A percentile compares a stretch with the other conserved stretches of the same genome.
These are phyloP conservation scores for Tetranychus truncatus DNA, from an alignment of 2,888 invertebrate species.

Conservation along the genomic window DNA sequence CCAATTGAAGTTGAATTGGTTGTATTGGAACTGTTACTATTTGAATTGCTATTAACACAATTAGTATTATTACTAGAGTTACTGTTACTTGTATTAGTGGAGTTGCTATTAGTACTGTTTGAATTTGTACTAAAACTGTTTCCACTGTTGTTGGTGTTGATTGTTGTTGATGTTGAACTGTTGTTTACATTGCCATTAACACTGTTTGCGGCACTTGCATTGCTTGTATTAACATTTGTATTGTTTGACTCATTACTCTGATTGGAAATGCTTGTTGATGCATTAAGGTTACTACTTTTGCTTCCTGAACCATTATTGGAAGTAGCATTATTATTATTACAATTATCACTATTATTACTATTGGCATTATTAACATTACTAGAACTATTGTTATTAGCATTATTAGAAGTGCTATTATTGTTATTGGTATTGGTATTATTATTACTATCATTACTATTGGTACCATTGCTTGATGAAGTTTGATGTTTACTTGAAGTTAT, in stretches of 20 bases:
- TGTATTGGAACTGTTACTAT: background rate
- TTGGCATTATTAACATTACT: background rate
- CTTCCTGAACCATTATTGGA: background rate
- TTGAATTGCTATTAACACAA: background rate
- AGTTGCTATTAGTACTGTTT: background rate
- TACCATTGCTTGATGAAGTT: background rate
- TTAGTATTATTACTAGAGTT: background rate
- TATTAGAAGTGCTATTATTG: background rate
- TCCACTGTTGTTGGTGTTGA: background rate
- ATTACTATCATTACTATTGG: background rate
- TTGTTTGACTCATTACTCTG: background rate
- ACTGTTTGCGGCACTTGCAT: background rate
- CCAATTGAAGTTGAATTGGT: background rate
- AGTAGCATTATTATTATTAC: too few relatives aligned
- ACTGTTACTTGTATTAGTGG: background rate
- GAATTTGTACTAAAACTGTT: background rate
- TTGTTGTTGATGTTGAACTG: background rate
- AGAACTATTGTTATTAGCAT: background rate
- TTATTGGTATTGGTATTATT: background rate
- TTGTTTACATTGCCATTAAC: background rate
- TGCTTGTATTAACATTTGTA: background rate
- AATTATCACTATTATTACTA: background rate
- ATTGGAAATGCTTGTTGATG: background rate
- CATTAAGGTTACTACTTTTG: background rate
- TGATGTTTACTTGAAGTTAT: background rate